These are phyloP conservation scores for Bovichtus variegatus DNA, from an alignment of 2,797 vertebrate species.

Conservation along the genomic window DNA sequence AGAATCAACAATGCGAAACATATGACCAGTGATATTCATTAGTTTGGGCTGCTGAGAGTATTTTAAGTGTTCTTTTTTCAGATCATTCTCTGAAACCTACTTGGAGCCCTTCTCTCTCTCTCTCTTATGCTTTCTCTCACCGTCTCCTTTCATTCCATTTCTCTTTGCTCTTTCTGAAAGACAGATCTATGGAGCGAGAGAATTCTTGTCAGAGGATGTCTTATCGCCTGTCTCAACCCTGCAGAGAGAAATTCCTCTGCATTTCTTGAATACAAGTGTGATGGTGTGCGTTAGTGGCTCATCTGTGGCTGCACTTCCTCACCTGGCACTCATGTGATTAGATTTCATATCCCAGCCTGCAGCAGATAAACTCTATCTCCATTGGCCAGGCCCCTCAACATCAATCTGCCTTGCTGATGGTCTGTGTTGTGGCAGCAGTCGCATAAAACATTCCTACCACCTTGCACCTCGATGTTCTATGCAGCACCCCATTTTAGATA, in stretches of 20 bases:
- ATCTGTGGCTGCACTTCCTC: slow-evolving; percentile 81
- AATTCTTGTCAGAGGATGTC: slow-evolving; percentile 76
- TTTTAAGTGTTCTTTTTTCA: slow-evolving; percentile 76
- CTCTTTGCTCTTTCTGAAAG: slow-evolving; percentile 68
- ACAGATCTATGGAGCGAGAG: slow-evolving; percentile 72
- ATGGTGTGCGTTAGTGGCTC: slow-evolving; percentile 75
- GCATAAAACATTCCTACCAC: slow-evolving; percentile 55
- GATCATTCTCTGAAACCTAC: slow-evolving; percentile 61
- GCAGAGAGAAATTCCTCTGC: slow-evolving; percentile 78
- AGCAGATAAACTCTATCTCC: slow-evolving; percentile 86
- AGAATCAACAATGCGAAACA: slow-evolving; percentile 45
- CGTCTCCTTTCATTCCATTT: slow-evolving; percentile 62
- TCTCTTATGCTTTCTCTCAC: slow-evolving; percentile 30
- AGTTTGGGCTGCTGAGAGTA: slow-evolving; percentile 52
- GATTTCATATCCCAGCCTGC: slow-evolving; percentile 81
- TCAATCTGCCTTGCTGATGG: slow-evolving; percentile 79
- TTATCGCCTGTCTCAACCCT: slow-evolving; percentile 79
- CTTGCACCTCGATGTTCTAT: slow-evolving; percentile 42
- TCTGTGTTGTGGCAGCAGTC: slow-evolving; percentile 54
- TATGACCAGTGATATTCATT: slow-evolving; percentile 55
- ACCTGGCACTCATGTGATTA: slow-evolving; percentile 85
- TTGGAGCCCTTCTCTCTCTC: slow-evolving; percentile 30
- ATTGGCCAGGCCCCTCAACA: slow-evolving; percentile 79
- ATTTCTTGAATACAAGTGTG: slow-evolving; percentile 82
- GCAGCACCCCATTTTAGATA: slow-evolving; percentile 59